These are phyloP conservation scores for Phaethornis superciliosus DNA, from an alignment of 2,113 vertebrate species.

Conservation along the genomic window DNA sequence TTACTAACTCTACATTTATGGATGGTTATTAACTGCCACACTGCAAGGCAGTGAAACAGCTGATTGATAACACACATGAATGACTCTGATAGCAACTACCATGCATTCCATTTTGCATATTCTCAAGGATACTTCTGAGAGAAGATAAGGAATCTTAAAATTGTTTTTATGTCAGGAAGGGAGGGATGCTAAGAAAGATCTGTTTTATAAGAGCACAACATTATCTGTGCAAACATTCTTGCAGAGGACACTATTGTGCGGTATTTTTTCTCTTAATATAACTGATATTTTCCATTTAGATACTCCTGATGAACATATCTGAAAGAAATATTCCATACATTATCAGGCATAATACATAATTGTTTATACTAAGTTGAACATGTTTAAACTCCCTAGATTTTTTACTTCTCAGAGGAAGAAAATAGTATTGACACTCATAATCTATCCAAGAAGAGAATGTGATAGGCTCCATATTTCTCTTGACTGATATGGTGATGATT, in stretches of 20 bases:
- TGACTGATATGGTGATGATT: neutral
- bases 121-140: neutral
- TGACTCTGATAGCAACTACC: neutral
- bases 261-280: neutral
- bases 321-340: neutral
- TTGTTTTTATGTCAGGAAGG: neutral
- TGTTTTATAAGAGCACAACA: neutral
- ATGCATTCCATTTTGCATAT: neutral
- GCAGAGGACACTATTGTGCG: neutral
- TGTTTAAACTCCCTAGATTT: neutral
- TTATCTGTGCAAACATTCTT: neutral
- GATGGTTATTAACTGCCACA: neutral
- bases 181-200: neutral
- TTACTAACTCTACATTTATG: neutral
- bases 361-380: neutral
- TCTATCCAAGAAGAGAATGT: neutral
- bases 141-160: neutral
- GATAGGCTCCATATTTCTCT: neutral
- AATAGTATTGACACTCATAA: neutral
- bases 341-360: neutral
- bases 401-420: neutral
- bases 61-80: constrained; percentile 20
- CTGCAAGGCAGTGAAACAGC: neutral
- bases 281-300: neutral
- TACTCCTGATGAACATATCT: neutral